Evolutionary conservation across 2,888 invertebrate species (phyloP).

Genomic region (Philhelius pedissequus): DNA sequence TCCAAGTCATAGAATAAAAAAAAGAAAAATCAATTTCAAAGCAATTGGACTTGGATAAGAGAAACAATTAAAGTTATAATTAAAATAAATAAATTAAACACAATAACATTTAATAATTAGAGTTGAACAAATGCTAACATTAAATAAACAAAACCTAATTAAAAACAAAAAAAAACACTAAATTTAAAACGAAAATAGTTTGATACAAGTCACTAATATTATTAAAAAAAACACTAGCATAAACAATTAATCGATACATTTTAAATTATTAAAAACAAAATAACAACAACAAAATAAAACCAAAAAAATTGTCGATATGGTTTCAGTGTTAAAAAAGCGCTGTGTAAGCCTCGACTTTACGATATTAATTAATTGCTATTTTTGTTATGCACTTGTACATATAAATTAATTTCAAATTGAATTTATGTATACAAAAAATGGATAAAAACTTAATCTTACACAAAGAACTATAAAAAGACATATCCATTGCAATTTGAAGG

Average conservation of each 20-base stretch:
- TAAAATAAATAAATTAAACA: conserved; percentile 41
- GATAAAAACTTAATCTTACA: conserved; percentile 52
- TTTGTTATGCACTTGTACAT: conserved; percentile 43
- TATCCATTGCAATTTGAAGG: conserved; percentile 67
- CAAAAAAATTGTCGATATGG: conserved; percentile 53
- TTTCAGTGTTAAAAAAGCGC: conserved; percentile 48
- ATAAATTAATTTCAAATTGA: conserved; percentile 38
- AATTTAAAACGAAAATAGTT: conserved; percentile 61
- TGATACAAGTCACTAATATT: conserved; percentile 64
- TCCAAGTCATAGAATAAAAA: conserved; percentile 60
- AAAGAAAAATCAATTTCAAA: conserved; percentile 42
- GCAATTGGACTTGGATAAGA: conserved; percentile 66
- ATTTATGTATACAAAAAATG: conserved; percentile 55
- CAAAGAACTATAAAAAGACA: conserved; percentile 53
- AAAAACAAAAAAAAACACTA: conserved; percentile 19
- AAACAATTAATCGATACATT: conserved; percentile 61
- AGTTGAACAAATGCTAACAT: conserved; percentile 58
- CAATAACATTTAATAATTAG: conserved; percentile 52
- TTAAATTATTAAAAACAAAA: conserved; percentile 50
- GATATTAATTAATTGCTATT: conserved; percentile 52
- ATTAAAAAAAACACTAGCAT: conserved; percentile 36
- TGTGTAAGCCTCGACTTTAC: conserved; percentile 62
- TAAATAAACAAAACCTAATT: conserved; percentile 24
- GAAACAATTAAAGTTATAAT: conserved; percentile 38
- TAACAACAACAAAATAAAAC: conserved; percentile 1